Evolutionary conservation across 23 tunicate genomes (phyloP).

Genomic region (Halocynthia roretzi): DNA sequence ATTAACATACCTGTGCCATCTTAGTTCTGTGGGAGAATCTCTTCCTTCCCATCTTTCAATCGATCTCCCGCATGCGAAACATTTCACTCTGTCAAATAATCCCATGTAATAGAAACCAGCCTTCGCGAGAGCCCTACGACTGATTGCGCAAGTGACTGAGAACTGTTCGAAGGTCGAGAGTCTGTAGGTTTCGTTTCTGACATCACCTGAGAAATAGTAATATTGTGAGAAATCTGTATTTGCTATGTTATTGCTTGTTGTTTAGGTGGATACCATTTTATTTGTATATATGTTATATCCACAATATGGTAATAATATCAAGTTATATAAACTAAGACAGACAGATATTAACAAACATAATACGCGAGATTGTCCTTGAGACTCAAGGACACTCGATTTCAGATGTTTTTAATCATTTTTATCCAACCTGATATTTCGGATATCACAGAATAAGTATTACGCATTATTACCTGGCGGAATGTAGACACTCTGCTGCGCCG

Average conservation of each 20-base stretch:
- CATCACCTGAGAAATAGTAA: conserved; percentile 24
- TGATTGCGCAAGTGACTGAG: conserved; percentile 36
- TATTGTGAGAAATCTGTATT: no score
- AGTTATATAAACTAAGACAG: no score
- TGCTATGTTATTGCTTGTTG: no score
- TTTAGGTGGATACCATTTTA: no score
- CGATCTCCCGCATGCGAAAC: no score
- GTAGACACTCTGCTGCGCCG: conserved; percentile 24
- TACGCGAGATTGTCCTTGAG: no score
- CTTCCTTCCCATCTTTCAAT: no score
- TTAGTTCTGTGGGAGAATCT: conserved; percentile 9
- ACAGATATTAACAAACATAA: no score
- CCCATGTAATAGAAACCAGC: conserved; percentile 69
- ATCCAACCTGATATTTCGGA: background rate
- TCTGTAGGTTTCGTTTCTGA: conserved; percentile 28
- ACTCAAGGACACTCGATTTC: no score
- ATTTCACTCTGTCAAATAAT: conserved; percentile 59
- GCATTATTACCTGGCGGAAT: conserved; percentile 23
- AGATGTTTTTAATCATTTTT: background rate
- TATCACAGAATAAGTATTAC: background rate
- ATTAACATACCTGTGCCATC: conserved; percentile 34
- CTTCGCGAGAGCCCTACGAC: conserved; percentile 23
- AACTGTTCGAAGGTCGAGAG: no score
- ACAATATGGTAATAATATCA: no score
- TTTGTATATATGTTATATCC: no score